Percentiles rank a stretch among this genome's conserved stretches.
phyloP scores from a whole-genome alignment of 2,113 vertebrate species.

The Butorides virescens region DNA sequence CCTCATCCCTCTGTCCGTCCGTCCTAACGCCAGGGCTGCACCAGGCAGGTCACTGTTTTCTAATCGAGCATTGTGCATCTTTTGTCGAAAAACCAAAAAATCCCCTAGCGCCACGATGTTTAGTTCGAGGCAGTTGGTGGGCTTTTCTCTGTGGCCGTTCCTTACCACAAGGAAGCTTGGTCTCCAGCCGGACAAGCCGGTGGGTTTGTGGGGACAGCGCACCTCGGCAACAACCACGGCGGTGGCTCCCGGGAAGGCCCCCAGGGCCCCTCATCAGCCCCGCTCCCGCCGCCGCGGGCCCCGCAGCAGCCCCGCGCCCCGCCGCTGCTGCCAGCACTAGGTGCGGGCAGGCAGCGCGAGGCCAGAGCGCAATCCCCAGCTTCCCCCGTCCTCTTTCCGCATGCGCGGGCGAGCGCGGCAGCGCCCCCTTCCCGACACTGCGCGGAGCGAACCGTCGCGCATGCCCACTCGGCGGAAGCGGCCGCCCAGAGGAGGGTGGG shows the following conservation, averaged over 20 bases:
- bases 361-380: rapidly evolving
- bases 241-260: rapidly evolving
- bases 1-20: rapidly evolving
- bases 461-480: neutral
- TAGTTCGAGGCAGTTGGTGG: rapidly evolving
- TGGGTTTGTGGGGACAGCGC: neutral
- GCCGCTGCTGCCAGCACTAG: rapidly evolving
- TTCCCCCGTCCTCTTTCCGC: rapidly evolving
- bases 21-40: rapidly evolving
- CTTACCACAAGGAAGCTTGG: rapidly evolving
- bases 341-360: rapidly evolving
- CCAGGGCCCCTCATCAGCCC: rapidly evolving
- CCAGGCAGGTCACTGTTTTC: neutral
- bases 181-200: rapidly evolving
- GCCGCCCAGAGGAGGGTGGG: neutral
- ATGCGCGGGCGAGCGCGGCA: neutral
- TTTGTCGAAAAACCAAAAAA: neutral
- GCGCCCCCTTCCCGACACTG: neutral
- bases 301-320: neutral
- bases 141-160: neutral
- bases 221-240: neutral
- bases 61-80: rapidly evolving
- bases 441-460: neutral
- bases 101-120: rapidly evolving
- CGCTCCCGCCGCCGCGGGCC: neutral